A percentile compares a stretch with the other conserved stretches of the same genome.
Conservation (phyloP, 2,113 vertebrate species). For the Tetraodon nigroviridis region DNA sequence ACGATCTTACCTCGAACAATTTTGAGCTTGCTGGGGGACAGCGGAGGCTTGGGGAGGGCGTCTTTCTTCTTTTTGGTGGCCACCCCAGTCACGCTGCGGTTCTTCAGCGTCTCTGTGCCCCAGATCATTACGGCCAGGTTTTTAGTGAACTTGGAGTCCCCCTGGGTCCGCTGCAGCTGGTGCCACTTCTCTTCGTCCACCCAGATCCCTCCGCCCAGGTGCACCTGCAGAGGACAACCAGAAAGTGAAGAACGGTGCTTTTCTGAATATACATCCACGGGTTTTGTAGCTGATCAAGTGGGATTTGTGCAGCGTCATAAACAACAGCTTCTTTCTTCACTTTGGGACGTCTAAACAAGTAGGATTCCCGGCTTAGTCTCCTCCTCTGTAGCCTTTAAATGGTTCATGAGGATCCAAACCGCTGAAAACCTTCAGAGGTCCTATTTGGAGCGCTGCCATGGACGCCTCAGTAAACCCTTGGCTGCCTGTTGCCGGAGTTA, state of each 20-base stretch:
- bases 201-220: conserved; percentile 97
- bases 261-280: neutral
- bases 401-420: neutral
- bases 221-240: conserved; percentile 77
- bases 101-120: conserved; percentile 98
- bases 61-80: conserved; percentile 99
- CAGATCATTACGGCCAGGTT: conserved; percentile 99
- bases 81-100: conserved; percentile 96
- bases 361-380: conserved; percentile 7
- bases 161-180: conserved; percentile 97
- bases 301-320: too few relatives aligned
- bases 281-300: neutral
- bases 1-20: conserved; percentile 88
- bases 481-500: conserved; percentile 49
- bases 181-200: conserved; percentile 99
- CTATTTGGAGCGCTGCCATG: neutral
- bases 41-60: conserved; percentile 93
- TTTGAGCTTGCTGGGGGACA: conserved; percentile 98
- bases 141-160: conserved; percentile 99
- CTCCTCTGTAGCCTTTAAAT: conserved; percentile 1
- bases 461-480: conserved; percentile 32
- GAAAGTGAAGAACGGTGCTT: neutral
- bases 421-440: too few relatives aligned
- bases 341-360: neutral
- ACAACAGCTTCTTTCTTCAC: too few relatives aligned